These are phyloP conservation scores for Eupeodes luniger DNA, from an alignment of 2,888 invertebrate species.

Conservation along the genomic window DNA sequence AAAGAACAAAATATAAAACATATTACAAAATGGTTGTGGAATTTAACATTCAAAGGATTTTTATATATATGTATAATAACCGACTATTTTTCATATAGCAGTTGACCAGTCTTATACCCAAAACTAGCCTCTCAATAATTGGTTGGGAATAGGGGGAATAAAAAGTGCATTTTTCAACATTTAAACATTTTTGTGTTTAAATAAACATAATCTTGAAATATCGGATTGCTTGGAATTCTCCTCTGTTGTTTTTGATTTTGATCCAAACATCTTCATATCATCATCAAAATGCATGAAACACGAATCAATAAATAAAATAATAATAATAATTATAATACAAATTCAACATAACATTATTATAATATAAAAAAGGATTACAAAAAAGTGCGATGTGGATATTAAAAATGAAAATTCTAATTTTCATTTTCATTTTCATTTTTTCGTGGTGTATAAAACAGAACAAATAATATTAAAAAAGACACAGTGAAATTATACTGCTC, in stretches of 20 bases:
- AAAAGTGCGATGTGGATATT: conserved; percentile 58
- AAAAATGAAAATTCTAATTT: conserved; percentile 33
- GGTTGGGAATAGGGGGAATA: background rate
- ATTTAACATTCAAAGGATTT: conserved; percentile 25
- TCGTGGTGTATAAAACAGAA: conserved; percentile 65
- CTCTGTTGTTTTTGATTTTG: conserved; percentile 33
- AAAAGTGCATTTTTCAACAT: conserved; percentile 37
- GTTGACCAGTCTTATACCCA: conserved; percentile 34
- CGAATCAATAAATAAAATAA: conserved; percentile 22
- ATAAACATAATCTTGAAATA: conserved; percentile 14
- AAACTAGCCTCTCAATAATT: conserved; percentile 11
- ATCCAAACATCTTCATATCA: conserved; percentile 57
- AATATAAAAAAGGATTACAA: conserved; percentile 36
- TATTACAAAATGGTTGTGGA: conserved; percentile 22
- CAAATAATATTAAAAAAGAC: conserved; percentile 26
- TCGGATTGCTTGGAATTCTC: conserved; percentile 53
- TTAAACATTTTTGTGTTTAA: background rate
- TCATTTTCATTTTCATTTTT: conserved; percentile 12
- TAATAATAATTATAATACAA: conserved; percentile 11
- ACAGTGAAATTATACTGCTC: conserved; percentile 18
- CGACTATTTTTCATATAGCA: conserved; percentile 70
- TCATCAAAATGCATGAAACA: conserved; percentile 47
- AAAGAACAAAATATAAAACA: conserved; percentile 37
- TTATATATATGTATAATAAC: conserved; percentile 13
- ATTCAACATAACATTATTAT: conserved; percentile 46